Conservation (phyloP, 2,797 vertebrate genomes). For the Galago senegalensis region DNA sequence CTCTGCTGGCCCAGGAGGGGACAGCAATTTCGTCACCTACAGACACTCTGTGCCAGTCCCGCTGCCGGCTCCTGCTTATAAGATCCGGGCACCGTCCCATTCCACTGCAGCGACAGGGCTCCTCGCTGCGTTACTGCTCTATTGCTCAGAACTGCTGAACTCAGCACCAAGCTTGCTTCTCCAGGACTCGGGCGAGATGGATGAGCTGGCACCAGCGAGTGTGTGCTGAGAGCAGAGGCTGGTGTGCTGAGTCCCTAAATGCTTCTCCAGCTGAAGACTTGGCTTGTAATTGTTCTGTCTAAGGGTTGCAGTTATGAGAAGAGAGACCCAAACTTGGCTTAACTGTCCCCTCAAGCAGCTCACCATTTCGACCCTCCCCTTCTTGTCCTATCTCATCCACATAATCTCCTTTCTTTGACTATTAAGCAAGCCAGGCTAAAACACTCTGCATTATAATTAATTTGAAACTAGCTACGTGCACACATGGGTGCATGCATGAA, state of each 20-base stretch:
- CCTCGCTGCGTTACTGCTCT: conserved; percentile 54
- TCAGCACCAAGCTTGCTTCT: conserved; percentile 47
- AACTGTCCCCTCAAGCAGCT: background rate
- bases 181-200: background rate
- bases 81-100: conserved; percentile 9
- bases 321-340: background rate
- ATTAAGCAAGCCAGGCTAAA: background rate
- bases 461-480: background rate
- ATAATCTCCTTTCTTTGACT: background rate
- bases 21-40: background rate
- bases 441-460: background rate
- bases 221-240: background rate
- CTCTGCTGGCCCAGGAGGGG: background rate
- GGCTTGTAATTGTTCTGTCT: background rate
- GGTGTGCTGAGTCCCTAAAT: background rate
- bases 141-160: conserved; percentile 71
- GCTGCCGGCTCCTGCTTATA: background rate
- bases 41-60: background rate
- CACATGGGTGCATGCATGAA: background rate
- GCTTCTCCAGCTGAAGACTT: background rate
- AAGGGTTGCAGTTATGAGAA: background rate
- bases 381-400: background rate
- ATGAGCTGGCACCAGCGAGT: background rate
- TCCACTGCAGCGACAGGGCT: background rate
- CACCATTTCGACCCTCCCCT: background rate